Conservation (phyloP, 2,797 vertebrate species). For the Muscicapa striata region DNA sequence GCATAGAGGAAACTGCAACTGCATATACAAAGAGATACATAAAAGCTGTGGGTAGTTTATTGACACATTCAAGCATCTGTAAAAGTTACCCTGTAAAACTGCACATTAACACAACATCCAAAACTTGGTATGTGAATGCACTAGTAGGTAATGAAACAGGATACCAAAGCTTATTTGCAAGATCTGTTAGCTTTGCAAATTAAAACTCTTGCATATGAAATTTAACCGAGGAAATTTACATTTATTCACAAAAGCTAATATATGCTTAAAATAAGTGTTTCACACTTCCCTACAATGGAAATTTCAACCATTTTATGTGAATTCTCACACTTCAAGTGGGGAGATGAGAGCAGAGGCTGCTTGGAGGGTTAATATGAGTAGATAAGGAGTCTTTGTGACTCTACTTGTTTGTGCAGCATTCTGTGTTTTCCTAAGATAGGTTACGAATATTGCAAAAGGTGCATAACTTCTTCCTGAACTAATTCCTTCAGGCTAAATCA, state of each 20-base stretch:
- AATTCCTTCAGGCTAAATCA: constrained; percentile 39
- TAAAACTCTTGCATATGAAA: neutral
- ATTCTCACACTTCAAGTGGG: neutral
- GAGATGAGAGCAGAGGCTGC: neutral
- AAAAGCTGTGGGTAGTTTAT: neutral
- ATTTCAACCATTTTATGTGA: neutral
- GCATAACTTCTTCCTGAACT: constrained; percentile 42
- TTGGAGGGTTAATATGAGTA: constrained; percentile 27
- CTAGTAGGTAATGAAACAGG: neutral
- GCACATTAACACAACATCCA: neutral
- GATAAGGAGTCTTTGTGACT: constrained; percentile 43
- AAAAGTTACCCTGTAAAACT: neutral
- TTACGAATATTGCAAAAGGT: neutral
- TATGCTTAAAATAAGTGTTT: neutral
- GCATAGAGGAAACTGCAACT: neutral
- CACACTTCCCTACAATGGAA: neutral
- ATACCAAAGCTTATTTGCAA: neutral
- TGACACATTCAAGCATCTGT: neutral
- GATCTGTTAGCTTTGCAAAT: neutral
- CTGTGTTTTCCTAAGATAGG: constrained; percentile 32
- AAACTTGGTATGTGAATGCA: neutral
- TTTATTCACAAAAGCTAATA: constrained; percentile 16
- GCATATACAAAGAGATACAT: neutral
- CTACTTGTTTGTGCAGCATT: constrained; percentile 58
- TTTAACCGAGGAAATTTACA: neutral